Percentiles rank a stretch among this genome's conserved stretches.
Conservation (phyloP, 2,113 vertebrate species). For the Steatornis caripensis region DNA sequence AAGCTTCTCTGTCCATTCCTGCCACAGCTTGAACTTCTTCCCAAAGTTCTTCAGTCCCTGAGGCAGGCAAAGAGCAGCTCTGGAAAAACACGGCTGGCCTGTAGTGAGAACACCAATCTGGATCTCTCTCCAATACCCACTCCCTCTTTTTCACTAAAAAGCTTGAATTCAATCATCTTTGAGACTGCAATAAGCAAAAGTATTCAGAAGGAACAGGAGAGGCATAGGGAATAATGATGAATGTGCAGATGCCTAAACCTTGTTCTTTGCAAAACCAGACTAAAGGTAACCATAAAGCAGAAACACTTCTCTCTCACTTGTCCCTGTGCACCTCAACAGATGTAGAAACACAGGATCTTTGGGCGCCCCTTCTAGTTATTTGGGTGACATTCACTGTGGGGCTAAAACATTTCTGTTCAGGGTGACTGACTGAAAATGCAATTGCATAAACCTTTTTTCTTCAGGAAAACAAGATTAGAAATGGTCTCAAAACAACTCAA, state of each 20-base stretch:
- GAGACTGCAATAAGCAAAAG: background rate
- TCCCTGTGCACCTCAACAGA: background rate
- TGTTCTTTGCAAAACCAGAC: background rate
- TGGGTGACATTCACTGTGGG: background rate
- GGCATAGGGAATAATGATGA: background rate
- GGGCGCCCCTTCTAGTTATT: background rate
- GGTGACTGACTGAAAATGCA: background rate
- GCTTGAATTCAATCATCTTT: background rate
- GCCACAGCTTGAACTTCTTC: background rate
- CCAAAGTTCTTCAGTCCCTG: background rate
- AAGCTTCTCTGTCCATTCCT: background rate
- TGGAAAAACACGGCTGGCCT: background rate
- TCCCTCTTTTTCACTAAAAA: background rate
- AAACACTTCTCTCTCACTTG: background rate
- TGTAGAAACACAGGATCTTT: background rate
- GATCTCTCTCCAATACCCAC: background rate
- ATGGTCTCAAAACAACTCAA: background rate
- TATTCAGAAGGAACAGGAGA: background rate
- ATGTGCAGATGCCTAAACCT: background rate
- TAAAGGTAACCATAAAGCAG: background rate
- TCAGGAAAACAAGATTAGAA: background rate
- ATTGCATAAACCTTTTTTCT: background rate
- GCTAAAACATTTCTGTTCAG: background rate
- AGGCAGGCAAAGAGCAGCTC: background rate
- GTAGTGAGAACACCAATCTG: background rate